Conservation (phyloP, 2,888 invertebrate genomes). For the Amphiduros pacificus region DNA sequence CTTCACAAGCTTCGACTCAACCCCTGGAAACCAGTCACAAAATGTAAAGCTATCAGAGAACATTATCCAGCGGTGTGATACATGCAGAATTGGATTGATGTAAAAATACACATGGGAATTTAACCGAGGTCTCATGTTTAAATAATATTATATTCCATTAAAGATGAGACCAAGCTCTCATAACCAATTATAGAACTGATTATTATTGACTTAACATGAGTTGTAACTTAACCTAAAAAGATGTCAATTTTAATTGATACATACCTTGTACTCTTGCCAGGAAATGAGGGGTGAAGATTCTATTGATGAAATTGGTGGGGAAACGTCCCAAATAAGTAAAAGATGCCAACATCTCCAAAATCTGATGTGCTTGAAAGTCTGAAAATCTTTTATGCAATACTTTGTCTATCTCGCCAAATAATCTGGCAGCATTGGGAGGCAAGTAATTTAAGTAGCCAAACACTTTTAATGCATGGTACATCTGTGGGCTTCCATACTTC, state of each 20-base stretch:
- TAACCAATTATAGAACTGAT: neutral
- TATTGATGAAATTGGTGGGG: slow-evolving; percentile 67
- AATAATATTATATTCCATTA: too few species aligned
- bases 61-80: too few species aligned
- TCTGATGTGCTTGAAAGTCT: slow-evolving; percentile 66
- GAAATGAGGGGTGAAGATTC: slow-evolving; percentile 68
- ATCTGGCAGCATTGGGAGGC: slow-evolving; percentile 62
- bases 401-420: slow-evolving; percentile 67
- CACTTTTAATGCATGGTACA: slow-evolving; percentile 66
- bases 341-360: slow-evolving; percentile 68
- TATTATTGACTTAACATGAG: neutral
- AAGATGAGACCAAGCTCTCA: too few species aligned
- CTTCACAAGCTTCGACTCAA: too few species aligned
- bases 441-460: slow-evolving; percentile 69
- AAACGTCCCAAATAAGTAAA: slow-evolving; percentile 69
- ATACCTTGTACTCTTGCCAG: slow-evolving; percentile 4
- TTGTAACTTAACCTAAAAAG: neutral
- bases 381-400: slow-evolving; percentile 65
- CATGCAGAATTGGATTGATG: too few species aligned
- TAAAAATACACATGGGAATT: too few species aligned
- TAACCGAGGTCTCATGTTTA: too few species aligned
- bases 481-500: slow-evolving; percentile 63
- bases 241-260: too few species aligned
- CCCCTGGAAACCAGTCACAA: too few species aligned
- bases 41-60: too few species aligned